A percentile compares a stretch with the other conserved stretches of the same genome.
These are phyloP conservation scores for Trissolcus japonicus DNA, from an alignment of 2,888 invertebrate species.

Conservation along the genomic window DNA sequence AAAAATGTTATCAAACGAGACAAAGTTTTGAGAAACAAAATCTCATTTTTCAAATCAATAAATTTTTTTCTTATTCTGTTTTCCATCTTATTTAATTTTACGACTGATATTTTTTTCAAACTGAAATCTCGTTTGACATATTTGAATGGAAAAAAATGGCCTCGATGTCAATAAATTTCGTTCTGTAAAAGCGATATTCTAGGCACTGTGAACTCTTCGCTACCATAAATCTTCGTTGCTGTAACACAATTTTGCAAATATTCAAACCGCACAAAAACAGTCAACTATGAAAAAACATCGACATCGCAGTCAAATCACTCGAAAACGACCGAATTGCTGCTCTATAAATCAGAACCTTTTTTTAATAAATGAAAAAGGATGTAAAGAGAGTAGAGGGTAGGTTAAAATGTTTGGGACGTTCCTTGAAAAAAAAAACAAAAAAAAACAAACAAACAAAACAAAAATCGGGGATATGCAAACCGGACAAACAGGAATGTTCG, in stretches of 20 bases:
- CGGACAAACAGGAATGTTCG: not conserved
- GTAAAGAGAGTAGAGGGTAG: not conserved
- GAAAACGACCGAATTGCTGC: constrained; percentile 61
- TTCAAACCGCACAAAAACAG: constrained; percentile 22
- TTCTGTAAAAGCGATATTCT: constrained; percentile 41
- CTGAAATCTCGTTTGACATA: constrained; percentile 8
- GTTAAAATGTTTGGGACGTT: too few species aligned
- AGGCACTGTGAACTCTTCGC: constrained; percentile 33
- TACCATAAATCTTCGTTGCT: constrained; percentile 34
- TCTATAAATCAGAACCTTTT: constrained; percentile 9
- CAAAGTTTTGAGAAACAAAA: too few species aligned
- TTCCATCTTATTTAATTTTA: too few species aligned
- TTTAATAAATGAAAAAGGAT: constrained; percentile 7
- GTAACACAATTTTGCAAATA: constrained; percentile 14
- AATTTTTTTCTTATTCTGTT: too few species aligned
- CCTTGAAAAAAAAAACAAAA: not conserved
- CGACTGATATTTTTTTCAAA: too few species aligned
- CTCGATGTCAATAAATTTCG: constrained; percentile 24
- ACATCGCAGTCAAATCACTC: constrained; percentile 63
- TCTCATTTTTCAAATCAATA: too few species aligned
- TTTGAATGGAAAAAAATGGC: constrained; percentile 11
- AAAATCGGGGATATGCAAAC: not conserved
- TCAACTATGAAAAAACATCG: constrained; percentile 60
- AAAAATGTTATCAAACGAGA: too few species aligned
- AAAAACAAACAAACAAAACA: too few species aligned